phyloP scores from a whole-genome alignment of 2,888 invertebrate species.

The Pammene fasciana region DNA sequence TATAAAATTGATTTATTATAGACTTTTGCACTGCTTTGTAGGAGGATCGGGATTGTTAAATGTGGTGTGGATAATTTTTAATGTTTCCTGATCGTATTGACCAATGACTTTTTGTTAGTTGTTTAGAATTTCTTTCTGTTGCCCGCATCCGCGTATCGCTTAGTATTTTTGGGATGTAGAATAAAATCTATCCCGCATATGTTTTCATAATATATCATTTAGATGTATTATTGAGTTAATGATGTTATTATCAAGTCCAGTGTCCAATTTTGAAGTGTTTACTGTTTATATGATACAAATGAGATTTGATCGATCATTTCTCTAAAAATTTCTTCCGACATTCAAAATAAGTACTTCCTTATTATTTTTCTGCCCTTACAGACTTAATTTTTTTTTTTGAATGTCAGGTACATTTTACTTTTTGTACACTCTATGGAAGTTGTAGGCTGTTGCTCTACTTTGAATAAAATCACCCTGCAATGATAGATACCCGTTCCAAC shows the following conservation, averaged over 20 bases:
- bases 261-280: neutral
- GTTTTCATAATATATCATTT: neutral
- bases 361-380: too few relatives aligned
- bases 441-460: too few relatives aligned
- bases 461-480: too few relatives aligned
- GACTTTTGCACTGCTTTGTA: slow-evolving; percentile 61
- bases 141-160: slow-evolving; percentile 15
- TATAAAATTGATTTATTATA: slow-evolving; percentile 77
- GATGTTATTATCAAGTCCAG: neutral
- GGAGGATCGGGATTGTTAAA: slow-evolving; percentile 43
- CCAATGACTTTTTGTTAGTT: slow-evolving; percentile 26
- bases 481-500: too few relatives aligned
- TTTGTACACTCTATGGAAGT: too few relatives aligned
- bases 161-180: neutral
- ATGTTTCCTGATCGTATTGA: slow-evolving; percentile 33
- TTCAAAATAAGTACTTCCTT: too few relatives aligned
- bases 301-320: too few relatives aligned
- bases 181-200: neutral
- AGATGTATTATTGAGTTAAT: neutral
- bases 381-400: too few relatives aligned
- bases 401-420: too few relatives aligned
- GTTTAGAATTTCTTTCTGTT: neutral
- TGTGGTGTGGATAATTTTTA: slow-evolving; percentile 39
- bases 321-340: too few relatives aligned
- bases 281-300: too few relatives aligned